Conservation (phyloP, 64 coral and sea anemone species). For the Orbicella faveolata region DNA sequence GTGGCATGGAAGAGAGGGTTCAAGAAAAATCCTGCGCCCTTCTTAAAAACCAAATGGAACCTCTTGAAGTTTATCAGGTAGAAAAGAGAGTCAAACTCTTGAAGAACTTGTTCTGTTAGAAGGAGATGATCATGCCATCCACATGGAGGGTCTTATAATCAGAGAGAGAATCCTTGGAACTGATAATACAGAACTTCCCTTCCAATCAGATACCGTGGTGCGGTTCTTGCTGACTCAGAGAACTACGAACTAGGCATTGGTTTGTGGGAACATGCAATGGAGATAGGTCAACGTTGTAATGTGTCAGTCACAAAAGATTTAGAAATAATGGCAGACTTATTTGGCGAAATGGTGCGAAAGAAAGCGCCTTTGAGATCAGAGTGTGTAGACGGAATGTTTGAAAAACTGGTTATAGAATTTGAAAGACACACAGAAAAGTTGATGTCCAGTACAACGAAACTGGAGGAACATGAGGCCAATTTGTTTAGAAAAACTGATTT, state of each 20-base stretch:
- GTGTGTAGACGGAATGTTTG: slow-evolving; percentile 23
- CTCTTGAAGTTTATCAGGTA: slow-evolving; percentile 78
- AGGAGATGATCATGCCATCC: slow-evolving; percentile 49
- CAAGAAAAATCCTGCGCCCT: background rate
- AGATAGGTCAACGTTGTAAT: slow-evolving; percentile 75
- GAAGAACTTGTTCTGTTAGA: slow-evolving; percentile 46
- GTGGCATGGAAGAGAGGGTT: slow-evolving; percentile 61
- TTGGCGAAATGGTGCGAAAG: slow-evolving; percentile 81
- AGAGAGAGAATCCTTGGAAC: slow-evolving; percentile 78
- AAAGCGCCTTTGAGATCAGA: slow-evolving; percentile 27
- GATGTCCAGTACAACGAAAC: background rate
- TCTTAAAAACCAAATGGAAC: slow-evolving; percentile 45
- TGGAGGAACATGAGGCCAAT: too few species aligned
- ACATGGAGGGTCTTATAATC: slow-evolving; percentile 78
- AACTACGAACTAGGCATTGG: slow-evolving; percentile 80
- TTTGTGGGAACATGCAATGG: slow-evolving; percentile 80
- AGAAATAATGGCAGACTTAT: slow-evolving; percentile 80
- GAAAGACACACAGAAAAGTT: slow-evolving; percentile 59
- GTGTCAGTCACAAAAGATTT: slow-evolving; percentile 68
- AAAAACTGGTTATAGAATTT: slow-evolving; percentile 43
- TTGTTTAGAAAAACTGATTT: background rate
- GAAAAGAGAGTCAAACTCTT: slow-evolving; percentile 68
- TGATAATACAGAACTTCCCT: slow-evolving; percentile 61
- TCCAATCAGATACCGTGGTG: slow-evolving; percentile 74
- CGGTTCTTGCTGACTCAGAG: slow-evolving; percentile 75